Evolutionary conservation across 1,140 invertebrate genomes (phyloP).

Genomic region (Rhysida immarginata): DNA sequence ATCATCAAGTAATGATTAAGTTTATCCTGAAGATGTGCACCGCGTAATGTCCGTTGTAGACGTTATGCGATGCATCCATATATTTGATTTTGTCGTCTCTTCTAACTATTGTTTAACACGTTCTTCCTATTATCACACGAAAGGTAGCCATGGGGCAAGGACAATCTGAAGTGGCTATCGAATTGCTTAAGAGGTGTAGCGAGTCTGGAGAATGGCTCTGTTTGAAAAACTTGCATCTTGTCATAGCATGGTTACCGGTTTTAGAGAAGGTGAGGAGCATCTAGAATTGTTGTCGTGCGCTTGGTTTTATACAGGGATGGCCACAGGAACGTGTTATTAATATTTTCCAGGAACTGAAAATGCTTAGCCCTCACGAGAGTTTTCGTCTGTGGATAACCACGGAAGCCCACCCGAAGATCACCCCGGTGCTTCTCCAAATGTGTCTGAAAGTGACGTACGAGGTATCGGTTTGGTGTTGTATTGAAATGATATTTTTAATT

Average conservation of each 20-base stretch:
- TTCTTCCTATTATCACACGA: no score
- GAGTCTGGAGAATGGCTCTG: slow-evolving; percentile 54
- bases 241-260: slow-evolving; percentile 54
- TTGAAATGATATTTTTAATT: no score
- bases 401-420: slow-evolving; percentile 50
- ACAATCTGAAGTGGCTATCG: slow-evolving; percentile 44
- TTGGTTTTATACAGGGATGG: no score
- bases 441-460: slow-evolving; percentile 76
- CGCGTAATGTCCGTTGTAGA: no score
- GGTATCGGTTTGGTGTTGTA: no score
- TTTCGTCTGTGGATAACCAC: slow-evolving; percentile 65
- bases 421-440: slow-evolving; percentile 42
- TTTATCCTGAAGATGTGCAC: no score
- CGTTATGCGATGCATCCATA: no score
- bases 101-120: no score
- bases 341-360: slow-evolving; percentile 39
- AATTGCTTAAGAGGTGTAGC: slow-evolving; percentile 36
- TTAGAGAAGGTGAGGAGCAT: slow-evolving; percentile 42
- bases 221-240: slow-evolving; percentile 77
- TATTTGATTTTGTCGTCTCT: no score
- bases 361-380: slow-evolving; percentile 38
- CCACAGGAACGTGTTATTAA: no score
- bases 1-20: slow-evolving; percentile 44
- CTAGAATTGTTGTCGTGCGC: no score
- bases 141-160: slow-evolving; percentile 61